These are phyloP conservation scores for Semotilus atromaculatus DNA, from an alignment of 2,797 vertebrate species.

Conservation along the genomic window DNA sequence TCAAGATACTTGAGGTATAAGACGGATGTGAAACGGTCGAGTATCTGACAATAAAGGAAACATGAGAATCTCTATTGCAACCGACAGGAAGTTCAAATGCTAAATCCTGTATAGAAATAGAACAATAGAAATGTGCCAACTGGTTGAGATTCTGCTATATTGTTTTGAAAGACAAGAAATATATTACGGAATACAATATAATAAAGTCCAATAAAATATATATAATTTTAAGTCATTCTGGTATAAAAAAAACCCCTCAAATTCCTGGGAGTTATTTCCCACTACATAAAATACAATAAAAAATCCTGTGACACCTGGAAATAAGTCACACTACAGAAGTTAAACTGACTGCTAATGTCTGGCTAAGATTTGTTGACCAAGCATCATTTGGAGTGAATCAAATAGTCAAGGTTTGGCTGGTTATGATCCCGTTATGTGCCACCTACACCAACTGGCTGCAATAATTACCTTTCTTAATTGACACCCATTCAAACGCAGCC, in stretches of 20 bases:
- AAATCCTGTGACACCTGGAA: too few species aligned
- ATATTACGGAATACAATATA: background rate
- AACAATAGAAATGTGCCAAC: background rate
- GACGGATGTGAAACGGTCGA: background rate
- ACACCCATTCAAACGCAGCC: background rate
- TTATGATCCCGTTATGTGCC: background rate
- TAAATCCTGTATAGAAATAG: background rate
- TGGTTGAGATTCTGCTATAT: background rate
- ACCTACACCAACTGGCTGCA: background rate
- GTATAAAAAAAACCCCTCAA: too few species aligned
- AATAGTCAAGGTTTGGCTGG: too few species aligned
- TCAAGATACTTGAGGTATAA: background rate
- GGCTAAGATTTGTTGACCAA: background rate
- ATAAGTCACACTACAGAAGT: background rate
- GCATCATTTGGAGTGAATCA: too few species aligned
- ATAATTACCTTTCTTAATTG: too few species aligned
- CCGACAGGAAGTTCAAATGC: background rate
- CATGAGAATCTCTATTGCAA: conserved; percentile 20
- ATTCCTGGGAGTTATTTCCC: background rate
- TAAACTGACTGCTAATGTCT: background rate
- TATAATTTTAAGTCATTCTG: background rate
- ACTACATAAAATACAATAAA: too few species aligned
- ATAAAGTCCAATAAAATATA: background rate
- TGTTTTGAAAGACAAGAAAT: background rate
- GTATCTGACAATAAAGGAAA: conserved; percentile 34